A percentile compares a stretch with the other conserved stretches of the same genome.
Evolutionary conservation across 2,888 invertebrate species (phyloP).

Genomic region (Meandrusa payeni): DNA sequence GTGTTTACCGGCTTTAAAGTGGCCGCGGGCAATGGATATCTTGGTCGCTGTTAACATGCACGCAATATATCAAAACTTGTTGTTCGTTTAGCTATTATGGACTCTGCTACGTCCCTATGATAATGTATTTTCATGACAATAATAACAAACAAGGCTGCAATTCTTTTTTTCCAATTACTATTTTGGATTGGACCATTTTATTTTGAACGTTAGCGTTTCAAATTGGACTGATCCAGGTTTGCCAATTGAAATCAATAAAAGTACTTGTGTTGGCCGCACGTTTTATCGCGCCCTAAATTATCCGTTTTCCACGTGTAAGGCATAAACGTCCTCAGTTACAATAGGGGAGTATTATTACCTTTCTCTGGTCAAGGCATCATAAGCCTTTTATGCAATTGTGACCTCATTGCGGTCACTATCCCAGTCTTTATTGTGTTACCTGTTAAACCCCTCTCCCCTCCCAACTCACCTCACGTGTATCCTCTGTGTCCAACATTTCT

Average conservation of each 20-base stretch:
- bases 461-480: background rate
- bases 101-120: no score
- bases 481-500: conserved; percentile 10
- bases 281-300: no score
- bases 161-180: no score
- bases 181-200: no score
- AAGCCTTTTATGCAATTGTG: conserved; percentile 9
- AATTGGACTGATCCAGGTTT: no score
- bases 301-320: no score
- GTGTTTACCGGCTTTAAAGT: background rate
- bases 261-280: no score
- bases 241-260: no score
- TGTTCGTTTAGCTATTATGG: no score
- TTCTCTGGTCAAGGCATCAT: conserved; percentile 4
- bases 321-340: conserved; percentile 14
- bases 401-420: conserved; percentile 18
- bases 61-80: background rate
- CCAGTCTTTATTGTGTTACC: conserved; percentile 13
- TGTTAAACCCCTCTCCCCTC: background rate
- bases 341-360: conserved; percentile 17
- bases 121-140: no score
- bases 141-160: no score
- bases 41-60: background rate
- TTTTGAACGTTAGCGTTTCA: no score
- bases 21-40: conserved; percentile 2